Base-by-base conservation (phyloP, 2,797 vertebrate species). In the Ctenopoma multispine region DNA sequence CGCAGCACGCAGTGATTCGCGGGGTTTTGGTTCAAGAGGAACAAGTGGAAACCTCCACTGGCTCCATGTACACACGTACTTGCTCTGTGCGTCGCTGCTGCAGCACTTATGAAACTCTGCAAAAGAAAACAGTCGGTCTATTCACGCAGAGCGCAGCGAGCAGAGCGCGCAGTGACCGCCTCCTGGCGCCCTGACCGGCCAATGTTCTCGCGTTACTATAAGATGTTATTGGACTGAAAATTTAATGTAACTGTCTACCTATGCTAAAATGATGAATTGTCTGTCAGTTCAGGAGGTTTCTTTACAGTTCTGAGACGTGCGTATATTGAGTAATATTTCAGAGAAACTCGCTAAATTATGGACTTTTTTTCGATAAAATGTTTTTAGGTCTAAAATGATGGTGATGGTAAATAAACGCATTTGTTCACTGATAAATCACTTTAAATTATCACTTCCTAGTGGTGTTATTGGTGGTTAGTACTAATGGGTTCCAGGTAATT, bases 121-220 rank as follows among this genome's bases (percentile, higher is more conserved):
- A 34, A 10, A 54, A 36, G 46, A 17, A 77, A 78, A 92, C 89
- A 91, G 86, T 78, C 4, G 31, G n/a, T 1, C 70, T 56, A 84
- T 91, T 92, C 60, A 89, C 65, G 1, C 58, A 2, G 50, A 62
- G 61, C 20, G 55, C 17, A 23, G 15, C 20, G 27, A 29, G 27
- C 31, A 5, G 31, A 34, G 31, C 31, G 0, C 7, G 13, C 18
- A 21, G 72, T 47, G 65, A 82, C 82, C 85, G 85, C 77, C 80
- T 18, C 54, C 54, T 1, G 40, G 2, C 5, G 13, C 54, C 38
- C 74, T 41, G 60, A 63, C 46, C 13, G 0, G 46, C 65, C 57
- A 7, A 3, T 47, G 48, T 14, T 50, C 55, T 57, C 49, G 8
- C 27, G 41, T 60, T 73, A 47, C 65, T 10, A 8, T 13, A 31